These are phyloP conservation scores for Drosophila nannoptera DNA, from an alignment of 1,140 invertebrate genomes.

Conservation along the genomic window DNA sequence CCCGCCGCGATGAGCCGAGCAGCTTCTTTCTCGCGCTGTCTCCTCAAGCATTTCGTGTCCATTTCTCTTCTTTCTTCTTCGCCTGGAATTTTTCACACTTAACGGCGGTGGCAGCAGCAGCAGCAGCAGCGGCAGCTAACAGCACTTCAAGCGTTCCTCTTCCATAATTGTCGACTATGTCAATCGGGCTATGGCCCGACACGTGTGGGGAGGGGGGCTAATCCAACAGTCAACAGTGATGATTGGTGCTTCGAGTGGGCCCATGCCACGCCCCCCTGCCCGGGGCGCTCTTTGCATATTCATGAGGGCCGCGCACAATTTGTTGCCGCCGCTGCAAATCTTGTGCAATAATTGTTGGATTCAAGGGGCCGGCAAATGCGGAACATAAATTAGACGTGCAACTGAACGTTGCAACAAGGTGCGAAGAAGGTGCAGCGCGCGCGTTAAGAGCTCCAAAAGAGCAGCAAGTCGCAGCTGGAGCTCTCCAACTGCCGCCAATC, in stretches of 20 bases:
- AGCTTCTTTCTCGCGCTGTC: conserved; percentile 7
- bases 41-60: neutral
- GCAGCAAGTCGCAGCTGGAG: neutral
- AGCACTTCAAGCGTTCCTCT: conserved; percentile 23
- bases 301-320: conserved; percentile 38
- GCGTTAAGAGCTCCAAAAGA: neutral
- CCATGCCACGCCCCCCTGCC: neutral
- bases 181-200: conserved; percentile 35
- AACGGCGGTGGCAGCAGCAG: conserved; percentile 23
- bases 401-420: conserved; percentile 60
- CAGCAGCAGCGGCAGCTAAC: neutral
- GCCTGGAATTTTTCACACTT: conserved; percentile 41
- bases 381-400: conserved; percentile 69
- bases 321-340: conserved; percentile 29
- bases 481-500: neutral
- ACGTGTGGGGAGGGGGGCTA: conserved; percentile 16
- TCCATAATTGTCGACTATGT: conserved; percentile 54
- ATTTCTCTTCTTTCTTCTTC: conserved; percentile 9
- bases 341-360: conserved; percentile 36
- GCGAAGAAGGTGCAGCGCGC: conserved; percentile 27
- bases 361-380: conserved; percentile 59
- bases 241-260: conserved; percentile 25
- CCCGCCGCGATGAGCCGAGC: conserved; percentile 32
- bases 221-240: conserved; percentile 53
- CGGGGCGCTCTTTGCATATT: conserved; percentile 13